Base-by-base conservation (phyloP, 2,797 vertebrate genomes). In the Microctenopoma steveboyesi region DNA sequence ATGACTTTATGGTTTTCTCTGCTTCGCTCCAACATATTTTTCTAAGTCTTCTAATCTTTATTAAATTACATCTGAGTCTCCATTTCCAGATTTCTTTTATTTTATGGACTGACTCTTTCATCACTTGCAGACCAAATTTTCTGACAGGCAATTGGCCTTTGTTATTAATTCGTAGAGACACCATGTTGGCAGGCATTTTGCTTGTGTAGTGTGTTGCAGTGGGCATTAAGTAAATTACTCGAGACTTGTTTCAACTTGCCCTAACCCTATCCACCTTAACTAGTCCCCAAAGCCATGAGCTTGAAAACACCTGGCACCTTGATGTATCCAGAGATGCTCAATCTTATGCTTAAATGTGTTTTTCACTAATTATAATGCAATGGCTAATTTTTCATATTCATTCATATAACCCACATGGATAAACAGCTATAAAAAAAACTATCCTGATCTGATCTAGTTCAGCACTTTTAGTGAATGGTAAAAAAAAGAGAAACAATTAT, bases 1-100 rank as follows among this genome's bases (percentile, higher is more conserved):
- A 37, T 55, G 64, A 40, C 64, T 83, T 67, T 74, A 53, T 39
- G 16, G 13, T 4, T 27, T 74, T 27, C 72, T 73, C 7, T 59
- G 42, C 50, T 67, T 61, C 49, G 25, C 6, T 35, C 15, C 8
- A 15, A 37, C 18, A 28, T 42, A 40, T 2, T 30, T 61, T 22
- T 52, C 2, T n/a, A 18, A 4, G 3, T 45, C 10, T 14, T 13
- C 11, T 14, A 47, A 53, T 46, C 51, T 4, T 43, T 33, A 63
- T 30, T 22, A 4, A 35, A 16, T 30, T 22, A 57, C 4, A 11
- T 27, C 43, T 1, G n/a, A 25, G 30, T 56, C n/a, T 27, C 16
- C 3, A 47, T 70, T 63, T 33, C 5, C 5, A 39, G 33, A 11
- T 45, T 47, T 2, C n/a, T 49, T 16, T 3, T 47, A 33, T 50